Conservation (phyloP, 2,113 vertebrate species). For the Syrrhaptes paradoxus region DNA sequence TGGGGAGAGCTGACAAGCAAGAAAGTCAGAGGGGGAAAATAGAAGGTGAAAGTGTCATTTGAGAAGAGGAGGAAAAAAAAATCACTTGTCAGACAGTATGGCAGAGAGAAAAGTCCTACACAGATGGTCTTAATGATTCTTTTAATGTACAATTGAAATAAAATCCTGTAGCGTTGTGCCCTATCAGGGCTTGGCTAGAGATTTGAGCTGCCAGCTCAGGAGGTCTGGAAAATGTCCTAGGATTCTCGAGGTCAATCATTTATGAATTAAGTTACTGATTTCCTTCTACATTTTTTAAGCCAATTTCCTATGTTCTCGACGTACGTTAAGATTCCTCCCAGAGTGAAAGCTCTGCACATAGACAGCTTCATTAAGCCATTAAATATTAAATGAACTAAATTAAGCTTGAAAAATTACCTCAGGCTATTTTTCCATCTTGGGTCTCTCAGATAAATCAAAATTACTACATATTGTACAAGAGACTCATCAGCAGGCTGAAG, state of each 20-base stretch:
- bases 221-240: constrained; percentile 53
- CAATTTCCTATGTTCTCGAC: constrained; percentile 52
- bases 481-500: constrained; percentile 38
- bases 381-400: constrained; percentile 79
- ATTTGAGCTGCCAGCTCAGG: constrained; percentile 25
- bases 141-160: not conserved
- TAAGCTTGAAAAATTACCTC: constrained; percentile 75
- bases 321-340: constrained; percentile 55
- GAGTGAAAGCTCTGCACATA: constrained; percentile 62
- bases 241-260: constrained; percentile 58
- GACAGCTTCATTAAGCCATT: constrained; percentile 70
- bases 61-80: not conserved
- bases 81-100: not conserved
- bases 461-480: constrained; percentile 36
- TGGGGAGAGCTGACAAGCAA: not conserved
- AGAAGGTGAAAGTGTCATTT: not conserved
- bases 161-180: not conserved
- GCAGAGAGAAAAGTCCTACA: not conserved
- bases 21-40: not conserved
- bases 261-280: constrained; percentile 64
- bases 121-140: constrained; percentile 39
- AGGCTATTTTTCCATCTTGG: constrained; percentile 68
- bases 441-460: constrained; percentile 70
- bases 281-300: constrained; percentile 63
- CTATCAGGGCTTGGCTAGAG: constrained; percentile 1